Percentiles rank a stretch among this genome's conserved stretches.
Conservation (phyloP, 2,888 invertebrate genomes). For the Clusia tigrina region DNA sequence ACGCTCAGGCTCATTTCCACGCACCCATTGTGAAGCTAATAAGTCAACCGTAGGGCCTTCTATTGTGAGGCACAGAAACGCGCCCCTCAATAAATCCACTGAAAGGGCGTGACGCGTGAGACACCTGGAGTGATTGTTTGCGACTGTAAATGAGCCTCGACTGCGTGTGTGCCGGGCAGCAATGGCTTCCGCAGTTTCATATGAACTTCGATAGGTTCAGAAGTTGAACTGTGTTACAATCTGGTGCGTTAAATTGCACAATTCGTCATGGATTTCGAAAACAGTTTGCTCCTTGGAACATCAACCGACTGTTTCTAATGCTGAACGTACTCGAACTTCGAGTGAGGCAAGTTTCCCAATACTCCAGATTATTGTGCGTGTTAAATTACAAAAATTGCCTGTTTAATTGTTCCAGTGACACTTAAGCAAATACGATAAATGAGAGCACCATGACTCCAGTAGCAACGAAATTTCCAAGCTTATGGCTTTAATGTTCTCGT, state of each 20-base stretch:
- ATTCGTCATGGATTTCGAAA: slow-evolving; percentile 49
- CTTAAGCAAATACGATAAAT: slow-evolving; percentile 24
- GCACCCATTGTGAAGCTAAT: slow-evolving; percentile 46
- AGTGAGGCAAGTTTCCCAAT: slow-evolving; percentile 29
- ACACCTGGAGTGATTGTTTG: slow-evolving; percentile 62
- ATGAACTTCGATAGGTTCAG: too few relatives aligned
- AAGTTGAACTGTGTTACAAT: too few relatives aligned
- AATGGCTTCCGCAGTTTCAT: too few relatives aligned
- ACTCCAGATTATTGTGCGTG: slow-evolving; percentile 29
- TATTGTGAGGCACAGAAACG: not conserved
- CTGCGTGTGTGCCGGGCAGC: slow-evolving; percentile 13
- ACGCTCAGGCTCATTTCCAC: slow-evolving; percentile 1
- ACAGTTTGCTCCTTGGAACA: not conserved
- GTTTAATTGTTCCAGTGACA: slow-evolving; percentile 55
- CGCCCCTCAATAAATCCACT: slow-evolving; percentile 17
- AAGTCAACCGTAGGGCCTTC: slow-evolving; percentile 43
- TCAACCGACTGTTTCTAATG: slow-evolving; percentile 5
- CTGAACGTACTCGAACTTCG: slow-evolving; percentile 17
- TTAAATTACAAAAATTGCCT: slow-evolving; percentile 48
- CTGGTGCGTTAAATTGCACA: slow-evolving; percentile 65
- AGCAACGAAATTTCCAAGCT: too few relatives aligned
- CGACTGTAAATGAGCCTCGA: slow-evolving; percentile 33
- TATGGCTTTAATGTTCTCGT: not conserved
- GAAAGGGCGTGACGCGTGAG: slow-evolving; percentile 59
- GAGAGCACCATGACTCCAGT: too few relatives aligned